A percentile compares a stretch with the other conserved stretches of the same genome.
phyloP scores from a whole-genome alignment of 23 tunicate genomes.

The Trididemnum miniatum region DNA sequence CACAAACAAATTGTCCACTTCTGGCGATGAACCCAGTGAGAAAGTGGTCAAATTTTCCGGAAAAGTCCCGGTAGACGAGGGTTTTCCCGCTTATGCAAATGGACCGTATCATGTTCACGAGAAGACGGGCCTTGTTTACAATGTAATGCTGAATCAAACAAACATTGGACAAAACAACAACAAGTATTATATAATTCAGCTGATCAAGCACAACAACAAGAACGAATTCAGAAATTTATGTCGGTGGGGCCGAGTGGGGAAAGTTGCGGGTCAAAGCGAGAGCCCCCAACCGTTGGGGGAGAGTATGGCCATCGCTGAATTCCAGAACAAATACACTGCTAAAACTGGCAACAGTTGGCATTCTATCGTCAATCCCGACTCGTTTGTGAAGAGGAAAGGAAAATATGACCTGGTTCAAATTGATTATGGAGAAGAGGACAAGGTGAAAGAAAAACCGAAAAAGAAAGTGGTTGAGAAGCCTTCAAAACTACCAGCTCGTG shows the following conservation, averaged over 20 bases:
- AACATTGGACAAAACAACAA: constrained; percentile 76
- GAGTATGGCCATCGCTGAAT: constrained; percentile 13
- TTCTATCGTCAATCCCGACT: background rate
- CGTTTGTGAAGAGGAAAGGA: constrained; percentile 47
- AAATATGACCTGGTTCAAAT: constrained; percentile 71
- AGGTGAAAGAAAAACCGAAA: background rate
- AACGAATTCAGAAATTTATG: constrained; percentile 37
- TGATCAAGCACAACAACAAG: constrained; percentile 45
- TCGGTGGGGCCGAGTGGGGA: constrained; percentile 88
- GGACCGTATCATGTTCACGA: constrained; percentile 46
- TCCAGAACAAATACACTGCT: constrained; percentile 63
- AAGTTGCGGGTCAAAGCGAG: constrained; percentile 59
- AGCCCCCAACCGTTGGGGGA: background rate
- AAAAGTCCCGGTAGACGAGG: constrained; percentile 71
- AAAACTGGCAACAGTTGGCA: constrained; percentile 62
- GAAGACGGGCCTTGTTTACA: constrained; percentile 29
- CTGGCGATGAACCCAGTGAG: constrained; percentile 1
- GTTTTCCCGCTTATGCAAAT: constrained; percentile 23
- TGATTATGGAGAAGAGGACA: constrained; percentile 62
- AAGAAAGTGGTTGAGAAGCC: constrained; percentile 17
- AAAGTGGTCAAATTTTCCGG: constrained; percentile 53
- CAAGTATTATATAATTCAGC: constrained; percentile 71
- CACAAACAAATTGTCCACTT: constrained; percentile 1
- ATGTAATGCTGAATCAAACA: constrained; percentile 86
- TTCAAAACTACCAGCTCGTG: constrained; percentile 26